Base-by-base conservation (phyloP, 2,888 invertebrate species). In the Dascillus cervinus region DNA sequence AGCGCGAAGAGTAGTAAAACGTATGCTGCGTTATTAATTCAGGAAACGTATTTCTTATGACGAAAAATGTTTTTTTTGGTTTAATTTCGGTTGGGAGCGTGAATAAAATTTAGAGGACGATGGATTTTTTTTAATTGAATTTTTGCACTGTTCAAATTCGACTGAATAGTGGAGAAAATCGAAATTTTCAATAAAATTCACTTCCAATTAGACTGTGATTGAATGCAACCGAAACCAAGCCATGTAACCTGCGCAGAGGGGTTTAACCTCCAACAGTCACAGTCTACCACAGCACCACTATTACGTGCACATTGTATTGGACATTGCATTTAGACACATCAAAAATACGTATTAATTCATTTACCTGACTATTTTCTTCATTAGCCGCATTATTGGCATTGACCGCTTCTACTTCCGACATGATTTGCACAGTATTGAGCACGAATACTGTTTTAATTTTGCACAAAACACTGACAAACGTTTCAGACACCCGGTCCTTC, bases 401-500 rank as follows among this genome's bases (percentile, higher is more conserved):
- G 28, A 60, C 58, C 41, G 63, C 50, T 41, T 64, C 64, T 22
- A 62, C 58, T 51, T 66, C 65, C 22, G 66, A 66, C 66, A 66
- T 66, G 12, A 22, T 58, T 60, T 61, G 44, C 46, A 44, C 41
- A 43, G 42, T 42, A 46, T 55, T 31, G 40, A 34, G 34, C 36
- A 42, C 43, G 39, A 44, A 51, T 55, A 59, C 56, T 57, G 58
- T 58, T 57, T 56, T 56, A 55, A 60, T 54, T 55, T 55, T 57
- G 50, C 43, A 49, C 53, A 53, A 62, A 36, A 61, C 53, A 53
- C 50, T 50, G 52, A 53, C 53, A 53, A 57, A 58, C 59, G 60
- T 57, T 60, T 56, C 27, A n/a, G 13, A 57, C 59, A 61, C 66
- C 69, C 69, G 70, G 69, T 65, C 65, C 68, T 64, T 72, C 71